These are phyloP conservation scores for Nilaparvata lugens DNA, from an alignment of 1,140 invertebrate species.

Conservation along the genomic window DNA sequence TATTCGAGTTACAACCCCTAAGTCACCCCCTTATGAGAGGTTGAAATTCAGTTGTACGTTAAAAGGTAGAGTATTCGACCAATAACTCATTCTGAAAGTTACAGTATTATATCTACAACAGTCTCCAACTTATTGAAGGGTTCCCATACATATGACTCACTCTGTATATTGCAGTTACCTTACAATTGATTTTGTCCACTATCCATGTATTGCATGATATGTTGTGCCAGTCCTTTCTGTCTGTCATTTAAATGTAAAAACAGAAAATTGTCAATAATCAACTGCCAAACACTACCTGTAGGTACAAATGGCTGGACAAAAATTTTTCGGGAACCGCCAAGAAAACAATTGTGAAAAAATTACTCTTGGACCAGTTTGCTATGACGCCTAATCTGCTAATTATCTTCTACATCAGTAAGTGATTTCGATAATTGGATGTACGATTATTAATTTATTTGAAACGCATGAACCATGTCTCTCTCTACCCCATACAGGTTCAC, in stretches of 20 bases:
- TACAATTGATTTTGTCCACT: too few relatives aligned
- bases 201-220: too few relatives aligned
- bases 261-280: conserved; percentile 9
- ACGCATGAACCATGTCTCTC: too few relatives aligned
- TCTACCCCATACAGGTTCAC: conserved; percentile 52
- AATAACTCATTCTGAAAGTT: too few relatives aligned
- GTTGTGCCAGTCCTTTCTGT: background rate
- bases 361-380: conserved; percentile 65
- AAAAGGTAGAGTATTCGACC: too few relatives aligned
- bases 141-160: too few relatives aligned
- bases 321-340: conserved; percentile 52
- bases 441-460: background rate
- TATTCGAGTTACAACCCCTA: too few relatives aligned
- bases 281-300: conserved; percentile 29
- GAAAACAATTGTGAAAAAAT: conserved; percentile 55
- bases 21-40: too few relatives aligned
- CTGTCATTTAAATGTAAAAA: background rate
- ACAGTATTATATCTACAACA: too few relatives aligned
- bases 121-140: too few relatives aligned
- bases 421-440: background rate
- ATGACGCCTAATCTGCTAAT: conserved; percentile 59
- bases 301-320: conserved; percentile 70
- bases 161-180: too few relatives aligned
- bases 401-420: conserved; percentile 47
- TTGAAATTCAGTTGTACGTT: too few relatives aligned